A percentile compares a stretch with the other conserved stretches of the same genome.
Evolutionary conservation across 1,140 invertebrate species (phyloP).

Genomic region (Papilio polytes): DNA sequence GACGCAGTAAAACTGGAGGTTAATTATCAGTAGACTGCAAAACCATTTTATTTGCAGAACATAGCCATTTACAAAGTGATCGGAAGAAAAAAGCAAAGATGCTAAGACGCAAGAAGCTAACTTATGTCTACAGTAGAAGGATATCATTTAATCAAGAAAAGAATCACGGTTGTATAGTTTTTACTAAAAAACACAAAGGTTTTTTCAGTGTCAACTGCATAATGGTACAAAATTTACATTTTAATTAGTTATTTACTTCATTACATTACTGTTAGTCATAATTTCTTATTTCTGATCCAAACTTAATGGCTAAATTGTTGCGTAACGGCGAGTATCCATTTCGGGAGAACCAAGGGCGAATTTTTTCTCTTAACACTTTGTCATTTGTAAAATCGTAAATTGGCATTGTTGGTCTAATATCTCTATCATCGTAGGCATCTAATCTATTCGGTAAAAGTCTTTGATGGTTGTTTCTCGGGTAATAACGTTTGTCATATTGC

Average conservation of each 20-base stretch:
- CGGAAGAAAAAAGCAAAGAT: too few relatives aligned
- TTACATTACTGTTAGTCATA: neutral
- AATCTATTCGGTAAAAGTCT: constrained; percentile 22
- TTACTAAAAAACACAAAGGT: too few relatives aligned
- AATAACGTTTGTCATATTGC: neutral
- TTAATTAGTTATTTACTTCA: too few relatives aligned
- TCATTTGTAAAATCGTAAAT: constrained; percentile 3
- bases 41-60: neutral
- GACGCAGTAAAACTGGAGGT: neutral
- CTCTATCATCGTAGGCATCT: neutral
- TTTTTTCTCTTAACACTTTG: neutral
- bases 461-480: neutral
- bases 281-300: constrained; percentile 17
- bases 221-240: too few relatives aligned
- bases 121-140: too few relatives aligned
- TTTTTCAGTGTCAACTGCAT: too few relatives aligned
- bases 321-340: neutral
- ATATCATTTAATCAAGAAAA: too few relatives aligned
- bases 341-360: constrained; percentile 2
- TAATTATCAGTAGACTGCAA: neutral
- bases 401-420: neutral
- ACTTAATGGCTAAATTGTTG: constrained; percentile 24
- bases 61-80: neutral
- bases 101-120: too few relatives aligned
- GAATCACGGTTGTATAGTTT: neutral